phyloP scores from a whole-genome alignment of 2,888 invertebrate genomes.

The Morinoia aosen region DNA sequence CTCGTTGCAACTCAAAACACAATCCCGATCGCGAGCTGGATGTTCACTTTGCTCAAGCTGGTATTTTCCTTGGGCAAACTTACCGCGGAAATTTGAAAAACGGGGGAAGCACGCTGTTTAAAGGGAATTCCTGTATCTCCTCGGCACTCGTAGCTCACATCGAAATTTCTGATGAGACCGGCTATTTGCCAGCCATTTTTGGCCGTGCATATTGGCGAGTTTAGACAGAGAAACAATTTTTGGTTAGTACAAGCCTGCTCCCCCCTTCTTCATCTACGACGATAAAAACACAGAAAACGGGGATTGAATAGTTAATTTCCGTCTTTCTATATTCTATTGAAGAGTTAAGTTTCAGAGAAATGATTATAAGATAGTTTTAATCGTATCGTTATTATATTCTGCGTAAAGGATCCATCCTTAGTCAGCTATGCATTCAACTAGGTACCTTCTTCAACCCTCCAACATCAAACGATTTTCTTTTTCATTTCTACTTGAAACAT shows the following conservation, averaged over 20 bases:
- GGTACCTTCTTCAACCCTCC: too few species aligned
- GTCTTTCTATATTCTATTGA: too few species aligned
- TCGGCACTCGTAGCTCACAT: neutral
- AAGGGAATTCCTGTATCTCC: neutral
- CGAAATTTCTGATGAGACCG: neutral
- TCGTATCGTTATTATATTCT: too few species aligned
- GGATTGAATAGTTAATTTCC: too few species aligned
- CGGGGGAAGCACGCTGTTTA: neutral
- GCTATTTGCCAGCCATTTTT: neutral
- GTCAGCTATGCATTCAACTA: too few species aligned
- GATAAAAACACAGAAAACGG: neutral
- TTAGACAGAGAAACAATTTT: neutral
- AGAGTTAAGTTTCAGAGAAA: too few species aligned
- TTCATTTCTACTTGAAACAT: too few species aligned
- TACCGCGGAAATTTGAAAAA: constrained; percentile 6
- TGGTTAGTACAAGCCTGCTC: neutral
- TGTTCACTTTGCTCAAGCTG: neutral
- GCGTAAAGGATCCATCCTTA: too few species aligned
- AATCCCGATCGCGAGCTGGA: neutral
- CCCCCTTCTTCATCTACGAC: neutral
- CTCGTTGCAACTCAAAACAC: constrained; percentile 15
- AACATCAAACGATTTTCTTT: too few species aligned
- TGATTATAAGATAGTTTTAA: too few species aligned
- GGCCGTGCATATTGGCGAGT: neutral
- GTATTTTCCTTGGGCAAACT: constrained; percentile 24